Evolutionary conservation across 2,888 invertebrate genomes (phyloP).

Genomic region (Taphrorychus bicolor): DNA sequence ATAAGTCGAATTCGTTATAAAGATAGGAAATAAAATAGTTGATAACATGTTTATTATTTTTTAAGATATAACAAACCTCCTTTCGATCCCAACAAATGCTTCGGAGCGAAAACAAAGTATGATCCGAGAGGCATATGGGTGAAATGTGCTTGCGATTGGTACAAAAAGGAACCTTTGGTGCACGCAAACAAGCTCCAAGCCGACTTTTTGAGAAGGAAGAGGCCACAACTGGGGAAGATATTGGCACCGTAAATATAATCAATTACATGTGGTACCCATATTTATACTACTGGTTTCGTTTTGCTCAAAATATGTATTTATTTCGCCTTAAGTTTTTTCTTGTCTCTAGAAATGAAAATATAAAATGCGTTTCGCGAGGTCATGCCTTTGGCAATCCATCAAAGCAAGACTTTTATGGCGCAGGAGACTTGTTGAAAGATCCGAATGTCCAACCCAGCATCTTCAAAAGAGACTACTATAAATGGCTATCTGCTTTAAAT

Average conservation of each 20-base stretch:
- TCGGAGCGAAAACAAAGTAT: slow-evolving; percentile 59
- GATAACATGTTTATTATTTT: too few relatives aligned
- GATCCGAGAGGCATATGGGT: slow-evolving; percentile 63
- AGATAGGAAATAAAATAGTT: too few relatives aligned
- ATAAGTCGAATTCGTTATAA: too few relatives aligned
- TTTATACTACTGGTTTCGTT: too few relatives aligned
- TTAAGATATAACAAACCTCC: slow-evolving; percentile 56
- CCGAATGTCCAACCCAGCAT: slow-evolving; percentile 47
- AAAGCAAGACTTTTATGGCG: slow-evolving; percentile 57
- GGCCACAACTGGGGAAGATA: slow-evolving; percentile 58
- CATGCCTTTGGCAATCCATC: slow-evolving; percentile 61
- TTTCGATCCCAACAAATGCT: slow-evolving; percentile 60
- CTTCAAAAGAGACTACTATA: slow-evolving; percentile 58
- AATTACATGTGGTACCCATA: background rate
- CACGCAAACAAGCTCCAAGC: slow-evolving; percentile 59
- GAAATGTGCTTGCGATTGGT: slow-evolving; percentile 59
- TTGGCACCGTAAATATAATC: slow-evolving; percentile 61
- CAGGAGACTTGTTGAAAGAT: slow-evolving; percentile 59
- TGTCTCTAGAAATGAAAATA: slow-evolving; percentile 59
- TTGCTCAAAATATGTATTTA: too few relatives aligned
- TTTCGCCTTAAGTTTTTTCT: too few relatives aligned
- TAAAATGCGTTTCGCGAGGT: slow-evolving; percentile 60
- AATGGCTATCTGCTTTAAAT: slow-evolving; percentile 56
- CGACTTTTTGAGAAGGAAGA: slow-evolving; percentile 56
- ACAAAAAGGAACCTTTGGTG: slow-evolving; percentile 54